A percentile compares a stretch with the other conserved stretches of the same genome.
Conservation (phyloP, 2,797 vertebrate genomes). For the Sparidentex hasta region DNA sequence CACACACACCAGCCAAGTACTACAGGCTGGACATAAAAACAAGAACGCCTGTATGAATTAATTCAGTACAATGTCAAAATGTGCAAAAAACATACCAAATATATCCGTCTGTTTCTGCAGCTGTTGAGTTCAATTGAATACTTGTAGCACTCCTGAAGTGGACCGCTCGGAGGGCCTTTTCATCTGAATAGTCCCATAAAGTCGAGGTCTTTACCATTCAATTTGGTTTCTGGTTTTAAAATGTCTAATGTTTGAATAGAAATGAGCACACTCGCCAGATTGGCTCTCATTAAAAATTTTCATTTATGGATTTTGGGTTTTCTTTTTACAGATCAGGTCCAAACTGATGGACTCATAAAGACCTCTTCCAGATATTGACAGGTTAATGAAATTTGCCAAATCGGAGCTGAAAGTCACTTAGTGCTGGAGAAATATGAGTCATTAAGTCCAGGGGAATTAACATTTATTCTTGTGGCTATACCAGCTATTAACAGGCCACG, state of each 20-base stretch:
- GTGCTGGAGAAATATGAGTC: background rate
- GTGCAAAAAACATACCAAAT: background rate
- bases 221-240: background rate
- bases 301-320: background rate
- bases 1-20: background rate
- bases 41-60: background rate
- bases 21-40: background rate
- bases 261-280: background rate
- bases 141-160: background rate
- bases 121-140: background rate
- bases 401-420: background rate
- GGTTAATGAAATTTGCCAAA: background rate
- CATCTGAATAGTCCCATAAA: background rate
- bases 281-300: background rate
- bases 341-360: background rate
- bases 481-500: background rate
- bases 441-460: background rate
- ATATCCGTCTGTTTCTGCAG: background rate
- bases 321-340: background rate
- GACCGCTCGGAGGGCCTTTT: background rate
- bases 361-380: background rate
- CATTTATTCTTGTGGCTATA: background rate
- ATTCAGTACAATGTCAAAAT: background rate
- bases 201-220: background rate
- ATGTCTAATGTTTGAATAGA: background rate